Evolutionary conservation across 2,797 vertebrate genomes (phyloP).

Genomic region (Odontamblyopus rebecca): DNA sequence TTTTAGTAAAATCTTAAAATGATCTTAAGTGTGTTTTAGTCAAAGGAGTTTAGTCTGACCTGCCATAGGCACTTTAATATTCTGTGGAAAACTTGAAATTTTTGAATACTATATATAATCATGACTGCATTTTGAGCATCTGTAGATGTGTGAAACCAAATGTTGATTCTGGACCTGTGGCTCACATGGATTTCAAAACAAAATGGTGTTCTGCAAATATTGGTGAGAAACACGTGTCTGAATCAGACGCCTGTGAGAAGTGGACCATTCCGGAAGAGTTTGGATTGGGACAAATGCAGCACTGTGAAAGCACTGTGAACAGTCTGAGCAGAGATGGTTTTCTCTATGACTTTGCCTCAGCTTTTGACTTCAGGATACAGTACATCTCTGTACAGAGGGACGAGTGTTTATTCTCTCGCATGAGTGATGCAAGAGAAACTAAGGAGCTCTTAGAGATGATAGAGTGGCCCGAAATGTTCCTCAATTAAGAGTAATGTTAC

Average conservation of each 20-base stretch:
- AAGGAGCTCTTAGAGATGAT: too few species aligned
- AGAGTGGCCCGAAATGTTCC: too few species aligned
- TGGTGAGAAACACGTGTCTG: conserved; percentile 37
- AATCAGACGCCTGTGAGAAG: conserved; percentile 72
- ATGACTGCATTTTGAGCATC: conserved; percentile 51
- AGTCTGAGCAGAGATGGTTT: conserved; percentile 28
- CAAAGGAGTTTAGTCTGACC: too few species aligned
- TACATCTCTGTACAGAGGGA: too few species aligned
- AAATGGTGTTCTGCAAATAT: conserved; percentile 64
- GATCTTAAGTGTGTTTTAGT: too few species aligned
- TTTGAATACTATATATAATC: conserved; percentile 44
- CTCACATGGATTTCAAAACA: conserved; percentile 48
- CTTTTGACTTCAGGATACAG: background rate
- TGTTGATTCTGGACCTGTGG: conserved; percentile 63
- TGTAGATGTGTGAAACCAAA: conserved; percentile 70
- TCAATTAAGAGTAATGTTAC: too few species aligned
- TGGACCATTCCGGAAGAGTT: conserved; percentile 46
- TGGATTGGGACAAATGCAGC: conserved; percentile 49
- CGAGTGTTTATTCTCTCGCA: too few species aligned
- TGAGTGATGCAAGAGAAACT: too few species aligned
- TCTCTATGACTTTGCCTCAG: background rate
- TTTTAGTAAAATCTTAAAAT: too few species aligned
- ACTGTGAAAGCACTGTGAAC: conserved; percentile 22
- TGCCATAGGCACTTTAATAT: conserved; percentile 22
- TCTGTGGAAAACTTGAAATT: conserved; percentile 74